Evolutionary conservation across 2,888 invertebrate genomes (phyloP).

Genomic region (Synergus japonicus): DNA sequence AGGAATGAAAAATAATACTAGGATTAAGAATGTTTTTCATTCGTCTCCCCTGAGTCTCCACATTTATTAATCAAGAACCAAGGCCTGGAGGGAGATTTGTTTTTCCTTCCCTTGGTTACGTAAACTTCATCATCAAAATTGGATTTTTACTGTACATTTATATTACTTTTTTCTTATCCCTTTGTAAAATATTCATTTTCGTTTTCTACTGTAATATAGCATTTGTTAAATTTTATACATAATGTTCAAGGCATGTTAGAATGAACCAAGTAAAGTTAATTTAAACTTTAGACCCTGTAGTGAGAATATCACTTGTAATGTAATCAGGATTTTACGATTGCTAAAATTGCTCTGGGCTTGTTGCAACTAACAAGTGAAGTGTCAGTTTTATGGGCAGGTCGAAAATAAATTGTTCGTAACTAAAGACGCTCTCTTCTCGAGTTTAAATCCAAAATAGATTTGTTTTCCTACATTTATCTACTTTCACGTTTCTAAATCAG

Average conservation of each 20-base stretch:
- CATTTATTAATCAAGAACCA: background rate
- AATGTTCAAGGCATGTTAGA: too few species aligned
- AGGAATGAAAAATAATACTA: background rate
- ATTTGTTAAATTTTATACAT: background rate
- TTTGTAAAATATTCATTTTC: too few species aligned
- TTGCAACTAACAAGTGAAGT: conserved; percentile 18
- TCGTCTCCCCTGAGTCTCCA: background rate
- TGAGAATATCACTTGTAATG: conserved; percentile 15
- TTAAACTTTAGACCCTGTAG: background rate
- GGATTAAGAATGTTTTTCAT: background rate
- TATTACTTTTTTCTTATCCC: background rate
- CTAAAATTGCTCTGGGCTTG: conserved; percentile 21
- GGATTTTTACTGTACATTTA: background rate
- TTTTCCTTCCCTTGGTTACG: background rate
- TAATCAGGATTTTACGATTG: conserved; percentile 12
- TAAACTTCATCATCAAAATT: background rate
- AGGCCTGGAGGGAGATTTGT: background rate
- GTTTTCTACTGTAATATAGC: background rate
- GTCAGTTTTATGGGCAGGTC: conserved; percentile 25
- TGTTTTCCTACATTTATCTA: background rate
- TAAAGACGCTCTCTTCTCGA: background rate
- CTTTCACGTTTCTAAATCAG: background rate
- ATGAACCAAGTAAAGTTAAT: background rate
- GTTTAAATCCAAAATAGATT: conserved; percentile 1
- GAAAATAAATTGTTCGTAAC: conserved; percentile 37